Evolutionary conservation across 2,888 invertebrate genomes (phyloP), one percentile per base, ranked within the genome.

Genomic region (Escarpia spicata): DNA sequence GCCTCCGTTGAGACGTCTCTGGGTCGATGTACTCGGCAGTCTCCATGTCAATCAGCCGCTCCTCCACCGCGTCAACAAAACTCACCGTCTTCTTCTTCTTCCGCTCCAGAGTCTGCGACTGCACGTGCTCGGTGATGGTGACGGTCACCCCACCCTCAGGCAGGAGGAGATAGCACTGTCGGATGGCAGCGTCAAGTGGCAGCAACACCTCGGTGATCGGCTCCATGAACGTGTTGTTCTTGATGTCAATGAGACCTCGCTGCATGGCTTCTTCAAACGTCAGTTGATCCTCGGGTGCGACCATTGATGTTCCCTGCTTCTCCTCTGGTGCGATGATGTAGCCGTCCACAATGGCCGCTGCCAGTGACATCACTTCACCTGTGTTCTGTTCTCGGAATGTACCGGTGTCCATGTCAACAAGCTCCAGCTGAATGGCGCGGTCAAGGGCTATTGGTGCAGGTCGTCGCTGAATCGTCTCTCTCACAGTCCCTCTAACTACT

Each of bases 31-130:
- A 98, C 95, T 97, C 97, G n/a, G 98, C 98, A 93, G 95, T 95
- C 93, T 95, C 95, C 90, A 96, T 98, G 96, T 99, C 99, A 93
- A 99, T 97, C 94, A 99, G 98, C 94, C 98, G 97, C 97, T 98
- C 97, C 94, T 98, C 98, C 94, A 99, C 98, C 15, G 99, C 99
- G 97, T 99, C 98, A 94, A 98, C 98, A 92, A 99, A 98, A n/a
- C 99, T 98, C 95, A 99, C 37, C 19, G 91, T 43, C 91, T 91
- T 44, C 37, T 37, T 91, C 75, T 19, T 75, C 75, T 75, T 75
- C 6, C 75, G 19, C n/a, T 75, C 75, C 75, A 75, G 75, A 26
- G 75, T 75, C 75, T 75, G 75, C n/a, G 75, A 75, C 8, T 93
- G 92, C 43, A 92, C 89, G 44, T 92, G 91, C 58, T 94, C 93